phyloP scores from a whole-genome alignment of 2,888 invertebrate genomes.

The Apodemia mormo region DNA sequence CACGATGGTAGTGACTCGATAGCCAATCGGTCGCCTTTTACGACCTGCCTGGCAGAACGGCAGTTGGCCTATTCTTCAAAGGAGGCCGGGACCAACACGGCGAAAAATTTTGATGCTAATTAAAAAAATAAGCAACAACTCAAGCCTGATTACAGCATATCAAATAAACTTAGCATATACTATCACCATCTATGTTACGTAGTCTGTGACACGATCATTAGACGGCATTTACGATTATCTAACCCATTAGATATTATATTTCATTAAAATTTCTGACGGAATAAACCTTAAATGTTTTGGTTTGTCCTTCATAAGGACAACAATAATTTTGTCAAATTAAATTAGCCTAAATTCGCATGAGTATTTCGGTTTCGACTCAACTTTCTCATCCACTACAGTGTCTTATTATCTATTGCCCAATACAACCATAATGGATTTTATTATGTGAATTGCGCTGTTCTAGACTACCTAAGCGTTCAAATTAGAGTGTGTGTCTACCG shows the following conservation, averaged over 20 bases:
- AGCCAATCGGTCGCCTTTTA: too few relatives aligned
- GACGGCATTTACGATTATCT: too few relatives aligned
- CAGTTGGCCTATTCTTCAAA: too few relatives aligned
- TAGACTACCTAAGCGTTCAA: constrained; percentile 64
- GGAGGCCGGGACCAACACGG: too few relatives aligned
- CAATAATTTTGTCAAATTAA: background rate
- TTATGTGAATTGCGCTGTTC: constrained; percentile 29
- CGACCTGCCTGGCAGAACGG: too few relatives aligned
- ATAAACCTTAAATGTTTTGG: background rate
- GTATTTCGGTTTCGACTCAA: background rate
- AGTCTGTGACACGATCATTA: too few relatives aligned
- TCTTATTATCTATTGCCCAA: constrained; percentile 6
- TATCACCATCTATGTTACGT: too few relatives aligned
- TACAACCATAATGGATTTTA: constrained; percentile 14
- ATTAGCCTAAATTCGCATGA: background rate
- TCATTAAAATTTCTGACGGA: background rate
- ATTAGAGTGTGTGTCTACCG: constrained; percentile 72
- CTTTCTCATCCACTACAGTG: background rate
- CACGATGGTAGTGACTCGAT: too few relatives aligned
- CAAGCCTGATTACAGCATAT: too few relatives aligned
- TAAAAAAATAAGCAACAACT: too few relatives aligned
- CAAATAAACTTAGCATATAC: too few relatives aligned
- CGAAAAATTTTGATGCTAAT: too few relatives aligned
- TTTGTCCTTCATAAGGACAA: background rate
- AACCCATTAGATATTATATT: background rate